Conservation (phyloP, 2,797 vertebrate genomes). For the Microctenopoma steveboyesi region DNA sequence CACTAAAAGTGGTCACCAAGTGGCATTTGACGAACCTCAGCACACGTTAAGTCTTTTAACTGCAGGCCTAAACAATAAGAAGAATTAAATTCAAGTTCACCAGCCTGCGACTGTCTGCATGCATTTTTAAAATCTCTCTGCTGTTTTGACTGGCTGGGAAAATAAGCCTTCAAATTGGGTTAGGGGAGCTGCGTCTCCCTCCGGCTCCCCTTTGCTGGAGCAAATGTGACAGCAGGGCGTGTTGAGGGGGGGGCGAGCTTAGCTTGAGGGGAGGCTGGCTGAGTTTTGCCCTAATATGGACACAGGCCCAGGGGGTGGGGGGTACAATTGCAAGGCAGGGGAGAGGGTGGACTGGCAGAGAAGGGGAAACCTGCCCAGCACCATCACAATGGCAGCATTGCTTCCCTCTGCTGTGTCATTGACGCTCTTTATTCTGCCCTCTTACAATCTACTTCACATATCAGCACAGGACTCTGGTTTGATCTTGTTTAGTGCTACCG, state of each 20-base stretch:
- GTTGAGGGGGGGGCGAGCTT: constrained; percentile 56
- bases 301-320: constrained; percentile 43
- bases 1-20: constrained; percentile 7
- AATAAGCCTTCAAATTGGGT: constrained; percentile 70
- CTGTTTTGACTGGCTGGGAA: constrained; percentile 62
- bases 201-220: constrained; percentile 62
- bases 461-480: constrained; percentile 32
- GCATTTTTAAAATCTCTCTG: constrained; percentile 61
- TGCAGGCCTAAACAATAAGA: background rate
- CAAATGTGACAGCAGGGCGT: constrained; percentile 74
- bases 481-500: constrained; percentile 1
- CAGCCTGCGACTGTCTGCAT: constrained; percentile 25
- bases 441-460: constrained; percentile 37
- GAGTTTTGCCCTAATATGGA: constrained; percentile 81
- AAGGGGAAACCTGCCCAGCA: constrained; percentile 59
- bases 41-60: constrained; percentile 37
- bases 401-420: constrained; percentile 50
- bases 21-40: constrained; percentile 24
- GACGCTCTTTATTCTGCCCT: constrained; percentile 30
- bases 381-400: constrained; percentile 69
- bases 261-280: constrained; percentile 66
- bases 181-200: constrained; percentile 69
- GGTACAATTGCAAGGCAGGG: constrained; percentile 24
- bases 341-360: constrained; percentile 53
- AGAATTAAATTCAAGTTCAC: constrained; percentile 5